Percentiles rank a stretch among this genome's conserved stretches.
Evolutionary conservation across 1,140 invertebrate species (phyloP).

Genomic region (Centruroides sculpturatus): DNA sequence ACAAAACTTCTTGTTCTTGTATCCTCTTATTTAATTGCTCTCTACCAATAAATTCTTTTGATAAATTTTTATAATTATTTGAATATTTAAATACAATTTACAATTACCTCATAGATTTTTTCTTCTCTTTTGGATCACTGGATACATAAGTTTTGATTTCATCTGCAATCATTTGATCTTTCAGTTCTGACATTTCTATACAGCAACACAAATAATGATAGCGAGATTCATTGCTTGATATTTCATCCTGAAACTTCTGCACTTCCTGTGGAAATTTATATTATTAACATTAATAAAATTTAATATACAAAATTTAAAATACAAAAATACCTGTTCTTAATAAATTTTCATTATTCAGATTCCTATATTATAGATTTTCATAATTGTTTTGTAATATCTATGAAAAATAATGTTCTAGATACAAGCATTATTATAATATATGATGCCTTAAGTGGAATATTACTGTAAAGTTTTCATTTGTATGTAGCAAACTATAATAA

Average conservation of each 20-base stretch:
- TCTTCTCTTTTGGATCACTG: conserved; percentile 32
- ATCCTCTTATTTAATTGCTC: conserved; percentile 37
- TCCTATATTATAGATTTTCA: too few species aligned
- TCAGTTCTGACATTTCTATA: conserved; percentile 30
- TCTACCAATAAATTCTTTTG: conserved; percentile 21
- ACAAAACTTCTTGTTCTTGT: conserved; percentile 40
- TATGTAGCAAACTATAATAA: too few species aligned
- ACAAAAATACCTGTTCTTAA: too few species aligned
- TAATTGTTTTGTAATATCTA: too few species aligned
- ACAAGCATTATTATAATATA: too few species aligned
- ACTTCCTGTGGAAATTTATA: conserved; percentile 29
- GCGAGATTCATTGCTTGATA: conserved; percentile 33
- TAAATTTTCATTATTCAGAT: too few species aligned
- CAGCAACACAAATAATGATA: conserved; percentile 33
- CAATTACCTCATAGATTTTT: conserved; percentile 32
- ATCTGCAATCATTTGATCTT: conserved; percentile 33
- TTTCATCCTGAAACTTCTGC: conserved; percentile 31
- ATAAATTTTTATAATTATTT: background rate
- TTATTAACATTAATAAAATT: too few species aligned
- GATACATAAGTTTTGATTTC: conserved; percentile 40
- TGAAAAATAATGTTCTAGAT: too few species aligned
- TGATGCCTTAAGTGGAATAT: too few species aligned
- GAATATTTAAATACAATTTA: background rate
- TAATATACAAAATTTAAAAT: too few species aligned
- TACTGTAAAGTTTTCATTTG: too few species aligned